phyloP scores from a whole-genome alignment of 2,797 vertebrate species.

The Coracias cyanogaster region DNA sequence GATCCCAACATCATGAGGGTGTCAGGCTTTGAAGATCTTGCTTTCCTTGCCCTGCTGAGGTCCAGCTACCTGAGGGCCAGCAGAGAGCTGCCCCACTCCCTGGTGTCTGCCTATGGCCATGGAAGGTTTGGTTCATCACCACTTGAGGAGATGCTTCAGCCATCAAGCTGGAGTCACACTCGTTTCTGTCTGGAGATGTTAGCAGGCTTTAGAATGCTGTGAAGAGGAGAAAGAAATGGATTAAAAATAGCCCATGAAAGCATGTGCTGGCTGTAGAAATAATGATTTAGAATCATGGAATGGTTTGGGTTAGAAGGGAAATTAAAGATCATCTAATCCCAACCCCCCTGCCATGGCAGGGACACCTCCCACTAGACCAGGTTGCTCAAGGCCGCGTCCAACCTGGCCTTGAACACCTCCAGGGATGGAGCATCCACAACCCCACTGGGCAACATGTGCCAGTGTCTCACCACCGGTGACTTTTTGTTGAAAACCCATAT shows the following conservation, averaged over 20 bases:
- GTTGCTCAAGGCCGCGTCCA: too few species aligned
- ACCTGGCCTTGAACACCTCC: too few species aligned
- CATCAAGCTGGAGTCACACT: not conserved
- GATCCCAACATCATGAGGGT: fast-evolving
- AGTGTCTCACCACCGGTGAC: too few species aligned
- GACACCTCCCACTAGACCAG: too few species aligned
- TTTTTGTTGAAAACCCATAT: too few species aligned
- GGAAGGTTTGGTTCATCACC: not conserved
- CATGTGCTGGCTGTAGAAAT: not conserved
- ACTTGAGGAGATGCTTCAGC: not conserved
- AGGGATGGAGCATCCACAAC: too few species aligned
- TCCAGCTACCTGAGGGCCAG: not conserved
- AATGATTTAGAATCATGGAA: not conserved
- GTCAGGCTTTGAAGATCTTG: not conserved
- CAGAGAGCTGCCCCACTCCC: not conserved
- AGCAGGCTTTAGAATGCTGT: not conserved
- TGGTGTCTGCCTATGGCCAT: not conserved
- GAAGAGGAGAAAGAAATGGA: fast-evolving
- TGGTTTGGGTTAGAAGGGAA: too few species aligned
- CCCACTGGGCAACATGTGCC: too few species aligned
- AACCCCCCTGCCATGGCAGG: too few species aligned
- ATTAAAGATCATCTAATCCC: too few species aligned
- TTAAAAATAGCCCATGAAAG: not conserved
- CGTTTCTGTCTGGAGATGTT: not conserved
- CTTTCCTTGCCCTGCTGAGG: not conserved